Evolutionary conservation across 2,113 vertebrate species (phyloP).

Genomic region (Oreochromis aureus): DNA sequence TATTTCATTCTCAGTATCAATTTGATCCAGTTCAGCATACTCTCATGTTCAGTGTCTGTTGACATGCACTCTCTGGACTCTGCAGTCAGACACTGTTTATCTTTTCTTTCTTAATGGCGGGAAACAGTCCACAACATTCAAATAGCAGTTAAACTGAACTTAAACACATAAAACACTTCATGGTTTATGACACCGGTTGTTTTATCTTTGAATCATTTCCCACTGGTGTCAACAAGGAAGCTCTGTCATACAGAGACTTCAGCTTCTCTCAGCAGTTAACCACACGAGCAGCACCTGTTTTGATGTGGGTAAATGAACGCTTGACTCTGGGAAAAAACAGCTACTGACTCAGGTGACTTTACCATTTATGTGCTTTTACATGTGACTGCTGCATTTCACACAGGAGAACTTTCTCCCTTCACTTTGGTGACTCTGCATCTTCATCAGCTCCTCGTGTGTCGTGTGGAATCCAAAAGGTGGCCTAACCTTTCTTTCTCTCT

Average conservation of each 20-base stretch:
- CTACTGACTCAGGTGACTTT: neutral
- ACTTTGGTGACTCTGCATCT: neutral
- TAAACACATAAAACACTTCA: neutral
- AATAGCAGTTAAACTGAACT: neutral
- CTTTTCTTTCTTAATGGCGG: too few relatives aligned
- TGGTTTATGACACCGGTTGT: neutral
- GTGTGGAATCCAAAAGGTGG: fast-evolving
- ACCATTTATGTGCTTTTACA: fast-evolving
- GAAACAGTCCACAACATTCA: too few relatives aligned
- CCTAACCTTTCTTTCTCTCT: neutral
- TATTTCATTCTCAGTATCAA: neutral
- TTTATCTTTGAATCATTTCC: neutral
- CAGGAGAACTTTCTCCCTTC: neutral
- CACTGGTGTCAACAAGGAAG: neutral
- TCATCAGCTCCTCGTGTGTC: neutral
- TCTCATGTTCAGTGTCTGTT: neutral
- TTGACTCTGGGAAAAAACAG: too few relatives aligned
- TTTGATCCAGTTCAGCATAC: neutral
- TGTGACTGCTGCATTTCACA: neutral
- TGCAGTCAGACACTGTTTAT: too few relatives aligned
- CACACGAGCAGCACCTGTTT: neutral
- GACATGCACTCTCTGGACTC: neutral
- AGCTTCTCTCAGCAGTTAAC: fast-evolving
- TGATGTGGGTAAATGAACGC: neutral
- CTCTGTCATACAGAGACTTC: neutral